A percentile compares a stretch with the other conserved stretches of the same genome.
Conservation (phyloP, 2,888 invertebrate genomes). For the Tetranychus truncatus region DNA sequence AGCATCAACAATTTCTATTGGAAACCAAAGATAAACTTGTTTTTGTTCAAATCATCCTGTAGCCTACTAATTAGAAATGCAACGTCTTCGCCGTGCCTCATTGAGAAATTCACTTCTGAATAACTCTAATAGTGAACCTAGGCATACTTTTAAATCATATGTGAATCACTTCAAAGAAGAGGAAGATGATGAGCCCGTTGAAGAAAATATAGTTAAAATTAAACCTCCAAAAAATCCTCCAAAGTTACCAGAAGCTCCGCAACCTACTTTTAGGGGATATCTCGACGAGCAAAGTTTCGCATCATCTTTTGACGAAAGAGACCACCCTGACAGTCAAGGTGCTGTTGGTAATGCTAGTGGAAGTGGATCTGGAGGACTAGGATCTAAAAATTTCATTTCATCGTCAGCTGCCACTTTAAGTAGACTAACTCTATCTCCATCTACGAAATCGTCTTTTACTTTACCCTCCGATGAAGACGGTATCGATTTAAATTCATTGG, state of each 20-base stretch:
- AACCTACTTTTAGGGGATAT: background rate
- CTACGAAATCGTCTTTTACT: background rate
- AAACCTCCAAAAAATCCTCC: background rate
- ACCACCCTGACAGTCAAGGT: background rate
- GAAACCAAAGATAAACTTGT: background rate
- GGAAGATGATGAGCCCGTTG: background rate
- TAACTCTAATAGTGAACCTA: background rate
- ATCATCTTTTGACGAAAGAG: background rate
- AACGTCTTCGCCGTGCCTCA: background rate
- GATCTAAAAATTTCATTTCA: background rate
- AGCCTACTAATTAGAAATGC: background rate
- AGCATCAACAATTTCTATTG: background rate
- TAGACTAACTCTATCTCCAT: background rate
- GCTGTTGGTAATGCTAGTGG: background rate
- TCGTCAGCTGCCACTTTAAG: background rate
- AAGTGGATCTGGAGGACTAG: background rate
- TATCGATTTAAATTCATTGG: background rate
- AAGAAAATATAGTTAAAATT: background rate
- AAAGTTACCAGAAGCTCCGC: background rate
- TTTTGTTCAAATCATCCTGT: background rate
- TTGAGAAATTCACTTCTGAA: background rate
- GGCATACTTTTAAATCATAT: background rate
- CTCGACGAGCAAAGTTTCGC: background rate
- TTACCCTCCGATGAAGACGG: background rate
- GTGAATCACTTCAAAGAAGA: background rate